Base-by-base conservation (phyloP, 2,888 invertebrate genomes). In the Callyntrura guangdongensis region DNA sequence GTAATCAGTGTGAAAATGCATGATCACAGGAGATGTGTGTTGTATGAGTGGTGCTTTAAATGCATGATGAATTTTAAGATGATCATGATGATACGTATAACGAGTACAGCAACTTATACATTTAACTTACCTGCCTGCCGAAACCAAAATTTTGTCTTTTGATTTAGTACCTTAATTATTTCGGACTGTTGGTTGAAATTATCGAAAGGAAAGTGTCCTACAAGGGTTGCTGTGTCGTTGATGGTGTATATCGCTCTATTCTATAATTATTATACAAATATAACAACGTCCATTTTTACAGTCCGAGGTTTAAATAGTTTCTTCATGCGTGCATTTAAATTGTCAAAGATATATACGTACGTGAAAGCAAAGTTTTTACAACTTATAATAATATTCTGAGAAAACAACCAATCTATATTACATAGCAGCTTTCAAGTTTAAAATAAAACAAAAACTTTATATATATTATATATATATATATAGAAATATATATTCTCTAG, bases 51-150 rank as follows among this genome's bases (percentile, higher is more conserved):
- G 69, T 69, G 45, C 69, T 45, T 22, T 25, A 64, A 45, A 45
- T 36, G 69, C 45, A 1, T 45, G 20, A 69, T 6, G 36, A 36
- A 36, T 36, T 36, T 36, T 36, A 36, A 36, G 36, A 36, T 36
- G 36, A 36, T 36, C 36, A 36, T 36, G 36, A 36, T 69, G n/a
- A 69, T 45, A 69, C 17, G 64, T 64, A 64, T 22, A 64, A 22
- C 20, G 64, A 64, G 53, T 53, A 53, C 53, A 53, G 53, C 53
- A 11, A 53, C 53, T 36, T 36, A 36, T 22, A 69, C 17, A 69
- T 47, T 45, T n/a, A 45, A 72, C 36, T 72, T 47, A 45, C 72
- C 72, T 72, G 72, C 72, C 72, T 72, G 72, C 72, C 72, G 72
- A 72, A 72, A 72, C 9, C 25, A 25, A 9, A 64, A 64, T 45